Base-by-base conservation (phyloP, 2,113 vertebrate genomes). In the Toxostoma redivivum region DNA sequence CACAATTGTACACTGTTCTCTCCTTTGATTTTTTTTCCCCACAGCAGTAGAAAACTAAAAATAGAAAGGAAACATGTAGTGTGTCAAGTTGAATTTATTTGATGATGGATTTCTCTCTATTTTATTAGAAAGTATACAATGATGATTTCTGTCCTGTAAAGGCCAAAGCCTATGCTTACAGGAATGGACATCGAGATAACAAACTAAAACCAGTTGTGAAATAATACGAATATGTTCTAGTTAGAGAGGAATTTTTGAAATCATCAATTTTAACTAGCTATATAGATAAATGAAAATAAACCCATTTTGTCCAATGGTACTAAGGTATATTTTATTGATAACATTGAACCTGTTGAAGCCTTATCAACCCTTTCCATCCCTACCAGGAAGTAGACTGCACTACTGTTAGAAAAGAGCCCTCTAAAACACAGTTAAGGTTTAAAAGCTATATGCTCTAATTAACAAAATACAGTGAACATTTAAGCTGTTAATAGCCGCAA, bases 391-490 rank as follows among this genome's bases (percentile, higher is more conserved):
- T 96, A 95, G 79, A 92, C 86, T 91, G 3, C 45, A 47, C 70
- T 65, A 35, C 37, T 95, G 47, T 92, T 92, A 66, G 74, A 93
- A 96, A 89, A 93, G 66, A 96, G 82, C 65, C 65, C 96, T 92
- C 86, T 97, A 77, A 92, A 95, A 90, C 88, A 94, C 89, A 76
- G 90, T 88, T 97, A 97, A 97, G 87, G 72, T 88, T 96, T 97
- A 96, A 96, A 98, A 97, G 92, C 97, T 93, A 81, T 97, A 69
- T 95, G 89, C 90, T 82, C 92, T 97, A 98, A 98, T 98, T 98
- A 97, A 98, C 93, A 96, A 98, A 98, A 96, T 97, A 94, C 83
- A 97, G 97, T 94, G 97, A 97, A 96, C 91, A 66, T 97, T 97
- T 97, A 96, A 97, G 97, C 94, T 97, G 94, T 96, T 98, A 98